Conservation (phyloP, 2,113 vertebrate genomes). For the Rhizomys pruinosus region DNA sequence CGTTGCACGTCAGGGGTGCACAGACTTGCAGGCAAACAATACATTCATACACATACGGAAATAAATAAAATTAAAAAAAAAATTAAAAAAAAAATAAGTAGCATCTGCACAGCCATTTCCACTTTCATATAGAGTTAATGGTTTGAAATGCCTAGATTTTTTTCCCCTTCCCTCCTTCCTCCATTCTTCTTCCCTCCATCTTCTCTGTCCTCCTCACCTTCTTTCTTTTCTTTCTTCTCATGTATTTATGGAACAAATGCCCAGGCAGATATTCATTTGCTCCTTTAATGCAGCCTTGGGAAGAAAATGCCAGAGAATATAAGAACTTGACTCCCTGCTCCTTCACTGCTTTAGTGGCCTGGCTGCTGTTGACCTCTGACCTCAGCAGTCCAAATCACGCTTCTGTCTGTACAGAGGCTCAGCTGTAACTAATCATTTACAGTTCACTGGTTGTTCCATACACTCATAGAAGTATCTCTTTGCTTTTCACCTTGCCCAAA, state of each 20-base stretch:
- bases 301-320: background rate
- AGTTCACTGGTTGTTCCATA: background rate
- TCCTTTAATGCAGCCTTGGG: background rate
- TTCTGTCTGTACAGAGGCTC: background rate
- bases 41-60: no score
- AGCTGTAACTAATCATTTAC: background rate
- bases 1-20: no score
- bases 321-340: background rate
- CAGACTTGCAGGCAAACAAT: no score
- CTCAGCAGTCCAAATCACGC: background rate
- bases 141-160: background rate
- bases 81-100: background rate
- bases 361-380: background rate
- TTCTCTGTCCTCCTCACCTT: no score
- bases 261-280: background rate
- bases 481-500: background rate
- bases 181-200: background rate
- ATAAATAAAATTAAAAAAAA: no score
- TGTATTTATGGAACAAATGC: background rate
- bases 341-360: background rate
- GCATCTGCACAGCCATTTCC: background rate
- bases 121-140: background rate
- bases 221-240: background rate
- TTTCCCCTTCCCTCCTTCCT: background rate
- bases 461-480: background rate